These are phyloP conservation scores for Hiodon alosoides DNA, from an alignment of 2,113 vertebrate species.

Conservation along the genomic window DNA sequence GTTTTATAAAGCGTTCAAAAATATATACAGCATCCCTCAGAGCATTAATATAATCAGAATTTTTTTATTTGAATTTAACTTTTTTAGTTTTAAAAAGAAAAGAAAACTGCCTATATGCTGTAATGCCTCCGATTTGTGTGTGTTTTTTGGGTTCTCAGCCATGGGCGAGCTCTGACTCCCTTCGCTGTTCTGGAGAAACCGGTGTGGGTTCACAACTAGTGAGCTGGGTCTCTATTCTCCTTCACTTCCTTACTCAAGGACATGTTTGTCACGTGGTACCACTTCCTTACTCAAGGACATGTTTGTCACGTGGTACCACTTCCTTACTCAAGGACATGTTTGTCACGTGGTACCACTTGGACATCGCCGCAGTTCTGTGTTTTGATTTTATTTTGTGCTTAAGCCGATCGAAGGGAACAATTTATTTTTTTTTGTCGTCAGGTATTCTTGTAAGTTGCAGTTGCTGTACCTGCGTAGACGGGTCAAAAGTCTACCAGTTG, in stretches of 20 bases:
- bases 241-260: conserved; percentile 42
- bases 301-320: conserved; percentile 26
- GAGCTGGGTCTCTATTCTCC: no score
- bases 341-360: conserved; percentile 57
- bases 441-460: conserved; percentile 55
- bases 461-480: conserved; percentile 42
- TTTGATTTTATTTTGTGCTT: conserved; percentile 48
- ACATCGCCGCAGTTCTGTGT: conserved; percentile 16
- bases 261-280: conserved; percentile 36
- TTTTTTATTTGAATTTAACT: conserved; percentile 41
- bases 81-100: conserved; percentile 50
- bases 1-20: conserved; percentile 51
- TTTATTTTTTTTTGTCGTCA: conserved; percentile 50
- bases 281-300: conserved; percentile 48
- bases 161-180: background rate
- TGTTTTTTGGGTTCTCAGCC: conserved; percentile 46
- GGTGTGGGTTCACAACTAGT: no score
- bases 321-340: conserved; percentile 54
- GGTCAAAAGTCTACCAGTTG: conserved; percentile 57
- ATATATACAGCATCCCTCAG: conserved; percentile 43
- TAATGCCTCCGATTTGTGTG: conserved; percentile 29
- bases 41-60: conserved; percentile 48
- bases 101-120: no score
- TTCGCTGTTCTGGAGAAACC: no score
- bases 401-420: conserved; percentile 86